These are phyloP conservation scores for Melanotaenia boesemani DNA, from an alignment of 2,797 vertebrate genomes.

Conservation along the genomic window DNA sequence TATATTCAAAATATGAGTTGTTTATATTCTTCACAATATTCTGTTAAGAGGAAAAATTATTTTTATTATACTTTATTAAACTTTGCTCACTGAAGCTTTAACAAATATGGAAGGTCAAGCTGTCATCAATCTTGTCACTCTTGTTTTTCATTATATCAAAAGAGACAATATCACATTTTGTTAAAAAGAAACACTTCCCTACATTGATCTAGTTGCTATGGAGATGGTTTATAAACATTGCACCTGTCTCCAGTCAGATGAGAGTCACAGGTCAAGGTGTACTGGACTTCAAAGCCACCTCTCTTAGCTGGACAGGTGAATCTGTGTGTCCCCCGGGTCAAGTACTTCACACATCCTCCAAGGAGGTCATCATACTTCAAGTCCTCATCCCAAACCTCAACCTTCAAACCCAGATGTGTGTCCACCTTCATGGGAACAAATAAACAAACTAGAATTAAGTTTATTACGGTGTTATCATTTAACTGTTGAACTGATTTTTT, in stretches of 20 bases:
- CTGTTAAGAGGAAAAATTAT: too few relatives aligned
- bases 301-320: accelerated
- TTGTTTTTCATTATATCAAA: not conserved
- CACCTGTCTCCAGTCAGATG: constrained; percentile 55
- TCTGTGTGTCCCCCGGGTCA: not conserved
- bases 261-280: constrained; percentile 38
- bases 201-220: not conserved
- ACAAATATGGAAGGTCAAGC: not conserved
- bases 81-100: not conserved
- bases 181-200: not conserved
- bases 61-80: too few relatives aligned
- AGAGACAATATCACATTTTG: not conserved
- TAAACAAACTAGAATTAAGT: not conserved
- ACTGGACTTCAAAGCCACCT: not conserved
- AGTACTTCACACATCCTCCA: accelerated
- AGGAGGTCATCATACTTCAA: accelerated
- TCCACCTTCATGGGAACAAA: constrained; percentile 41
- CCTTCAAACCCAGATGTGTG: not conserved
- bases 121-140: not conserved
- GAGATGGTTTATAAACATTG: constrained; percentile 31
- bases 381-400: constrained; percentile 48
- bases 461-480: not conserved
- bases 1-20: not conserved
- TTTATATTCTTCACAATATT: not conserved
- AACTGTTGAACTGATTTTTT: not conserved